These are phyloP conservation scores for Xerus rutilus DNA, from an alignment of 2,797 vertebrate species.

Conservation along the genomic window DNA sequence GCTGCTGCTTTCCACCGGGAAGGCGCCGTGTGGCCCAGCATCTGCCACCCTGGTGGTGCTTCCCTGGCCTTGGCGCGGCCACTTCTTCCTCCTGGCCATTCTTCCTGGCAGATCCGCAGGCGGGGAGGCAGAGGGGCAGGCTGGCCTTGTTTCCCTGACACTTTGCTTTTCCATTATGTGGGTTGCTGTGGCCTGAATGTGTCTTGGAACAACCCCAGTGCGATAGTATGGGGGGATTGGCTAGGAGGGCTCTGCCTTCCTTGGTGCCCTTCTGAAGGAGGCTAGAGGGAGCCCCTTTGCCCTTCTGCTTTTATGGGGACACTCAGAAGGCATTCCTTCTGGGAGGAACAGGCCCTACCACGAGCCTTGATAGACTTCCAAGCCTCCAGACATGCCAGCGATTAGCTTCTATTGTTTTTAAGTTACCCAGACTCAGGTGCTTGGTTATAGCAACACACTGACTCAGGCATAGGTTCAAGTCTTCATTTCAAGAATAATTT, in stretches of 20 bases:
- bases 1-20: background rate
- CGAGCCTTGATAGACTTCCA: too few relatives aligned
- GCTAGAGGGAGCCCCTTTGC: background rate
- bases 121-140: too few relatives aligned
- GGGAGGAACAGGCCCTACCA: background rate
- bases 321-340: background rate
- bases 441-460: background rate
- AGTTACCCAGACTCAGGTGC: background rate
- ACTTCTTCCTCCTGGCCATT: background rate
- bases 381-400: background rate
- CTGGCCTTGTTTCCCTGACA: background rate
- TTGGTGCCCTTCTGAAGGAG: background rate
- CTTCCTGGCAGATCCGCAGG: background rate
- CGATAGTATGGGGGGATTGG: background rate
- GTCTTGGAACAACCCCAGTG: background rate
- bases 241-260: background rate
- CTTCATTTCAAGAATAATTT: background rate
- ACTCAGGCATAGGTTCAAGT: background rate
- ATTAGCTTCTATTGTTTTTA: background rate
- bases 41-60: background rate
- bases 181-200: background rate
- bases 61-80: background rate
- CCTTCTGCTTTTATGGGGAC: background rate
- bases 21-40: rapidly evolving
- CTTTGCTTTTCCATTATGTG: background rate